A percentile compares a stretch with the other conserved stretches of the same genome.
phyloP scores from a whole-genome alignment of 2,113 vertebrate genomes.

The Pyrgilauda ruficollis region DNA sequence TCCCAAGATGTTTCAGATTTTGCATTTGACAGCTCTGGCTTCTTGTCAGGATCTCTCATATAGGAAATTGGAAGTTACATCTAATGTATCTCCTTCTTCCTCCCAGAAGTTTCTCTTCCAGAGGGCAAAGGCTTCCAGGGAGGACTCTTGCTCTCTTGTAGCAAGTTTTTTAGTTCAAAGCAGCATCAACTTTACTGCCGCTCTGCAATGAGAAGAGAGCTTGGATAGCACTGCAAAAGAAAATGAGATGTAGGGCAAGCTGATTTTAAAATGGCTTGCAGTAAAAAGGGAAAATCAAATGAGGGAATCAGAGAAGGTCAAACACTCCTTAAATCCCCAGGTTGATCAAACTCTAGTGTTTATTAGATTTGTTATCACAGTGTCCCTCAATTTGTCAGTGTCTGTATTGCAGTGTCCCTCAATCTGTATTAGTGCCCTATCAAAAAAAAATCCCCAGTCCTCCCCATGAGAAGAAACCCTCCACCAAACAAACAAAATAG shows the following conservation, averaged over 20 bases:
- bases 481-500: background rate
- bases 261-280: slow-evolving; percentile 40
- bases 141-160: background rate
- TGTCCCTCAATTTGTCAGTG: background rate
- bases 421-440: background rate
- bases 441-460: background rate
- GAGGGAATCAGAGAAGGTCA: slow-evolving; percentile 38
- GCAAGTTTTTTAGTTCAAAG: background rate
- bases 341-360: slow-evolving; percentile 28
- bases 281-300: background rate
- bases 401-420: background rate
- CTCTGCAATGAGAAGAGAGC: background rate
- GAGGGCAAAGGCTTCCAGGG: background rate
- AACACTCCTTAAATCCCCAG: background rate
- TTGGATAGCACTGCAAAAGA: background rate
- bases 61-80: background rate
- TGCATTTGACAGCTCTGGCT: background rate
- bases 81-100: background rate
- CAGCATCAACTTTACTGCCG: background rate
- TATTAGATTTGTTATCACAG: background rate
- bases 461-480: background rate
- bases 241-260: slow-evolving; percentile 15
- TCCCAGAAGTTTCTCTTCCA: background rate
- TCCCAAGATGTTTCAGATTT: background rate
- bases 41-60: background rate